Base-by-base conservation (phyloP, 2,888 invertebrate genomes). In the Nesidiocoris tenuis region DNA sequence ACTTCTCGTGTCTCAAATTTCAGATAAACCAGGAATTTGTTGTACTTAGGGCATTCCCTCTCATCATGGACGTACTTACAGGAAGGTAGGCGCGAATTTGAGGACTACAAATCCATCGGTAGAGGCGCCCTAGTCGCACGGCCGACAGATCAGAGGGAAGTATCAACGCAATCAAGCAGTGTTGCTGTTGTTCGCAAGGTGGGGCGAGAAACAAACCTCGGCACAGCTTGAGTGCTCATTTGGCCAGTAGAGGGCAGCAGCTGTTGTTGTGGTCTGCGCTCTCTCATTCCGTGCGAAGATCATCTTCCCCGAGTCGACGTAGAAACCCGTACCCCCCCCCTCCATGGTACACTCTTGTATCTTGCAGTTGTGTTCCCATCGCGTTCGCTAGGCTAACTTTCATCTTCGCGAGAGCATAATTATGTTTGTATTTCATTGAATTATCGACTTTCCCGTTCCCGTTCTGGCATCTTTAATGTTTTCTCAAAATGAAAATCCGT, bases 401-500 rank as follows among this genome's bases (percentile, higher is more conserved):
- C 39, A 39, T 39, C 39, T 39, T 39, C 39, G 39, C 39, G 39
- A 39, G 39, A 7, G 39, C n/a, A n/a, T n/a, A n/a, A 39, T 7
- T 39, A 39, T 39, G 39, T 39, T 39, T 39, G 3, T 39, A 39
- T 12, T 7, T 7, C 39, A 39, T 39, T 39, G 39, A 39, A 39
- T 39, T 12, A 12, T 7, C 12, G 39, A 39, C 39, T 39, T 39
- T 39, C 3, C 12, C 12, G 39, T 39, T 39, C 12, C 39, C 39
- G 12, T 59, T 59, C 5, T 59, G n/a, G n/a, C 59, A 18, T 19
- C 61, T 25, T 72, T 72, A 61, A 72, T 72, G 72, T 72, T 72
- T 72, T 72, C 63, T 39, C 61, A 72, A 72, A 54, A 72, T 72
- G 72, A 54, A 72, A 72, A 39, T 54, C 61, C 72, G 72, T 23